Base-by-base conservation (phyloP, 2,797 vertebrate species). In the Malacoctenus gilli region DNA sequence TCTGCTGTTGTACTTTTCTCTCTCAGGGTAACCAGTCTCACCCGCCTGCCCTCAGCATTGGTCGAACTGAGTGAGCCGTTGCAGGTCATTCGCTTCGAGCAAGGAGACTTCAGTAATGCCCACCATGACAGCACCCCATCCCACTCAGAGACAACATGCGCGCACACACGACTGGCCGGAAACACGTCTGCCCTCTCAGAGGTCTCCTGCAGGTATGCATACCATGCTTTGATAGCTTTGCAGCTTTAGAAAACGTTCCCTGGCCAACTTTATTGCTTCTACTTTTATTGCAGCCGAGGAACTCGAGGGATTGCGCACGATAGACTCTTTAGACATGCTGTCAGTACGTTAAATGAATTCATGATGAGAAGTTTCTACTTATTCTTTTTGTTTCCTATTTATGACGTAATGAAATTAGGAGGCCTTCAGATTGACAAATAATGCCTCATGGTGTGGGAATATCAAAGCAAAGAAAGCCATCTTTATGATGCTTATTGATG, bases 11-110 rank as follows among this genome's bases (percentile, higher is more conserved):
- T 23, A 1, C 37, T 2, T 62, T 4, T 32, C 43, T 44, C 25
- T 1, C 36, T 54, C 83, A 98, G 96, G 85, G 92, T 98, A 22
- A 94, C 92, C 60, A 90, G 88, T 59, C 89, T 98, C 82, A 95
- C 95, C n/a, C 94, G 88, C 63, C 87, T 97, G 67, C 94, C 95
- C 5, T 87, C 93, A 0, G 85, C 94, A 46, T 86, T 98, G 4
- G 93, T 97, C 58, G 95, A 97, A 74, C 88, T 95, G 81, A 98
- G 96, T 0, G 96, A 98, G 80, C 96, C 95, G 0, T 87, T 98
- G 70, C 95, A 97, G 83, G 95, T 98, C 6, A 93, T 96, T 68
- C 92, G 93, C 22, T 97, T 95, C 0, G 93, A 96, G 59, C 92
- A 92, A 15, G 93, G 95, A 46, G 96, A 96, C 34, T 95, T 95